A percentile compares a stretch with the other conserved stretches of the same genome.
Conservation (phyloP, 1,140 invertebrate species). For the Eueides isabella region DNA sequence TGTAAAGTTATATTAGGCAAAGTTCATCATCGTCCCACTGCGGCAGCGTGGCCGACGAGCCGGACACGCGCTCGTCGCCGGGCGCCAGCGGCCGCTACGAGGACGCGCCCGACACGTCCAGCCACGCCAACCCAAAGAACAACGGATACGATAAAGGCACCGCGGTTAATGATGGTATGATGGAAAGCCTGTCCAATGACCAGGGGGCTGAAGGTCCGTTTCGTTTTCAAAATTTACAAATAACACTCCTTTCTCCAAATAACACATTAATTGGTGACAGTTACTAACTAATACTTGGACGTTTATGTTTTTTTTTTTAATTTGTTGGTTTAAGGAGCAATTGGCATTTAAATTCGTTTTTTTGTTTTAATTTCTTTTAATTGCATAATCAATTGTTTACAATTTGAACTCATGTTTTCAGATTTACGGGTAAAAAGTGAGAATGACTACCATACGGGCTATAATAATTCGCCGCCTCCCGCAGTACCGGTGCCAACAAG, state of each 20-base stretch:
- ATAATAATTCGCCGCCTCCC: constrained; percentile 79
- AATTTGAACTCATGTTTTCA: constrained; percentile 43
- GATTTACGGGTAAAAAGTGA: constrained; percentile 85
- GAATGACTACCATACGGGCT: constrained; percentile 79
- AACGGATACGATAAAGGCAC: constrained; percentile 75
- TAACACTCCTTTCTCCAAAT: constrained; percentile 11
- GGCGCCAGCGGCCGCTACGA: constrained; percentile 73
- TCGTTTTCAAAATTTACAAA: constrained; percentile 22
- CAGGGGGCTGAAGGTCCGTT: constrained; percentile 79
- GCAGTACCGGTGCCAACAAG: constrained; percentile 78
- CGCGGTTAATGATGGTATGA: constrained; percentile 71
- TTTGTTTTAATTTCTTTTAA: background rate
- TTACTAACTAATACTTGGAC: constrained; percentile 14
- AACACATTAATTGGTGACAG: constrained; percentile 14
- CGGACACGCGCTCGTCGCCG: constrained; percentile 78
- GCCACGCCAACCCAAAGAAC: constrained; percentile 70
- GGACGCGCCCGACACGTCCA: constrained; percentile 68
- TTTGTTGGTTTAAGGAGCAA: constrained; percentile 2
- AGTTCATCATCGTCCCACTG: constrained; percentile 79
- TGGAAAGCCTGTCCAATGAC: constrained; percentile 72
- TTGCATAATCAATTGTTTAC: background rate
- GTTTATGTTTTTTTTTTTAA: background rate
- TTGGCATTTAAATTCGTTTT: background rate
- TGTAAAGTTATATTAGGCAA: constrained; percentile 60
- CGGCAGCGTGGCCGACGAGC: constrained; percentile 78